Evolutionary conservation across 2,797 vertebrate genomes (phyloP).

Genomic region (Amblyopsis hoosieri): DNA sequence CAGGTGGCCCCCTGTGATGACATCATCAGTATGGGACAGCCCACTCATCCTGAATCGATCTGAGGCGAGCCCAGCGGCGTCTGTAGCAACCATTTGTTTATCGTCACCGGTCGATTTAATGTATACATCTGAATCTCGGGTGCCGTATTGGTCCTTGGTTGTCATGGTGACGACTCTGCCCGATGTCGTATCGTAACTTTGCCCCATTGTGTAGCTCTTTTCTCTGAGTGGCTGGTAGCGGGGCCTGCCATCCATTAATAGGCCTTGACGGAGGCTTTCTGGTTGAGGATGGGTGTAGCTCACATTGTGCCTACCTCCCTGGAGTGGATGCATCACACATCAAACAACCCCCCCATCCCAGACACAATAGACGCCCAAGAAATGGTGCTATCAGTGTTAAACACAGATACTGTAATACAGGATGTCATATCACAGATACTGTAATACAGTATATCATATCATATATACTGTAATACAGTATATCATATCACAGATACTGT

Average conservation of each 20-base stretch:
- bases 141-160: conserved; percentile 54
- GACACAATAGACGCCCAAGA: no score
- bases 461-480: no score
- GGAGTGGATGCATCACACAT: conserved; percentile 57
- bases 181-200: conserved; percentile 83
- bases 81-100: neutral
- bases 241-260: conserved; percentile 16
- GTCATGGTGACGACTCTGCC: conserved; percentile 87
- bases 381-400: no score
- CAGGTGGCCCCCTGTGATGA: conserved; percentile 49
- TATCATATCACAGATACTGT: no score
- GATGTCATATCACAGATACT: no score
- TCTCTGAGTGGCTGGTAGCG: conserved; percentile 76
- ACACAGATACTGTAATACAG: no score
- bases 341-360: conserved; percentile 16
- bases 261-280: conserved; percentile 53
- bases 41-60: conserved; percentile 62
- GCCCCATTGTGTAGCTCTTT: conserved; percentile 82
- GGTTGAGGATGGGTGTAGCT: conserved; percentile 52
- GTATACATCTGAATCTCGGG: neutral
- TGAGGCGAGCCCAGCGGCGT: neutral
- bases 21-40: conserved; percentile 52
- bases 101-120: conserved; percentile 1
- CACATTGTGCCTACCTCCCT: conserved; percentile 58
- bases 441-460: no score